phyloP scores from a whole-genome alignment of 2,113 vertebrate species.

The Mellivora capensis region DNA sequence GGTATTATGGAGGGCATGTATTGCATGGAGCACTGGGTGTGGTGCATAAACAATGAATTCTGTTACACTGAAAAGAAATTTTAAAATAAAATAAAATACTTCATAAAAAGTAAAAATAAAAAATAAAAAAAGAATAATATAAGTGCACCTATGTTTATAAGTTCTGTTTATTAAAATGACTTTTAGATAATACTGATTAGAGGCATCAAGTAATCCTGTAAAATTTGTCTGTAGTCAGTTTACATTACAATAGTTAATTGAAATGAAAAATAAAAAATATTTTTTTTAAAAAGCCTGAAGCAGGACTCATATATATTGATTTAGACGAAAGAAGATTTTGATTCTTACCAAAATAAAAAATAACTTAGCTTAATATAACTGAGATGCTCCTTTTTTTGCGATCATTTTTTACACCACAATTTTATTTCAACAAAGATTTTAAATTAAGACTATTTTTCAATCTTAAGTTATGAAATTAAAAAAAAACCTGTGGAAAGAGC shows the following conservation, averaged over 20 bases:
- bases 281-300: background rate
- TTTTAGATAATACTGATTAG: background rate
- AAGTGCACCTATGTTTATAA: background rate
- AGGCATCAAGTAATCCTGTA: background rate
- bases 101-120: no score
- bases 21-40: no score
- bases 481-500: background rate
- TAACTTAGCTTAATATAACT: background rate
- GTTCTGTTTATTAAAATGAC: constrained; percentile 16
- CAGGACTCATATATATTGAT: background rate
- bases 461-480: background rate
- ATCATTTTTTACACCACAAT: background rate
- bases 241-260: background rate
- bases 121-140: background rate
- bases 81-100: no score
- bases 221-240: background rate
- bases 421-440: background rate
- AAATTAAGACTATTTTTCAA: background rate
- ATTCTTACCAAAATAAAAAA: background rate
- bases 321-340: background rate
- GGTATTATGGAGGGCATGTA: no score
- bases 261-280: background rate
- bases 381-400: background rate
- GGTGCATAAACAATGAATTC: no score
- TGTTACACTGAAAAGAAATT: no score